A percentile compares a stretch with the other conserved stretches of the same genome.
phyloP scores from a whole-genome alignment of 2,888 invertebrate species.

The Antheraea yamamai region DNA sequence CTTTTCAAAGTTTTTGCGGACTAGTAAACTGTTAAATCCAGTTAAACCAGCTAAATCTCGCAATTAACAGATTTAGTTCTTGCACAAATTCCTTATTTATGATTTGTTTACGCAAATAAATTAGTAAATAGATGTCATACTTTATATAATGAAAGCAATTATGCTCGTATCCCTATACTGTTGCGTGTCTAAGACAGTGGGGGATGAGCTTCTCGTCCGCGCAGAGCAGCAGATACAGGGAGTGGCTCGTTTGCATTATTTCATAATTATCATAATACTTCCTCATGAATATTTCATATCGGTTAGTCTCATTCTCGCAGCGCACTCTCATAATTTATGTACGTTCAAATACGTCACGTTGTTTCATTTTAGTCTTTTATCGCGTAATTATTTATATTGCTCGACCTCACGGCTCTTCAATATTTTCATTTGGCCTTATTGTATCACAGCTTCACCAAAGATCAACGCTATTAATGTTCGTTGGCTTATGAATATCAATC shows the following conservation, averaged over 20 bases:
- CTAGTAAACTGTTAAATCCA: too few relatives aligned
- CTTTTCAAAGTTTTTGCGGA: too few relatives aligned
- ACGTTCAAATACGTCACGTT: neutral
- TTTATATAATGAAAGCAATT: neutral
- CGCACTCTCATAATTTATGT: conserved; percentile 11
- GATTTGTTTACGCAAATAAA: too few relatives aligned
- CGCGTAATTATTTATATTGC: neutral
- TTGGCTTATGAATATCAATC: neutral
- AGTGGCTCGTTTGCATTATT: conserved; percentile 23
- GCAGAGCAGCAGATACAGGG: conserved; percentile 20
- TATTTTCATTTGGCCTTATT: neutral
- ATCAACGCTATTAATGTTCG: neutral
- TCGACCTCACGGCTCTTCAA: neutral
- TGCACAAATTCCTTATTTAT: too few relatives aligned
- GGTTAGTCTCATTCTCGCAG: conserved; percentile 15
- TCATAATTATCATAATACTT: conserved; percentile 13
- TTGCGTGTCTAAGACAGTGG: neutral
- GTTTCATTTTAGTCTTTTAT: neutral
- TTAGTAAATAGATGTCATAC: too few relatives aligned
- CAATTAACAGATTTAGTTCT: too few relatives aligned
- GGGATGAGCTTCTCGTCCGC: conserved; percentile 22
- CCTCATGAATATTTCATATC: conserved; percentile 22
- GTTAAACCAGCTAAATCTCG: too few relatives aligned
- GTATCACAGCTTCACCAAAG: neutral
- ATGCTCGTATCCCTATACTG: neutral